Evolutionary conservation across 1,140 invertebrate species (phyloP).

Genomic region (Sitophilus oryzae): DNA sequence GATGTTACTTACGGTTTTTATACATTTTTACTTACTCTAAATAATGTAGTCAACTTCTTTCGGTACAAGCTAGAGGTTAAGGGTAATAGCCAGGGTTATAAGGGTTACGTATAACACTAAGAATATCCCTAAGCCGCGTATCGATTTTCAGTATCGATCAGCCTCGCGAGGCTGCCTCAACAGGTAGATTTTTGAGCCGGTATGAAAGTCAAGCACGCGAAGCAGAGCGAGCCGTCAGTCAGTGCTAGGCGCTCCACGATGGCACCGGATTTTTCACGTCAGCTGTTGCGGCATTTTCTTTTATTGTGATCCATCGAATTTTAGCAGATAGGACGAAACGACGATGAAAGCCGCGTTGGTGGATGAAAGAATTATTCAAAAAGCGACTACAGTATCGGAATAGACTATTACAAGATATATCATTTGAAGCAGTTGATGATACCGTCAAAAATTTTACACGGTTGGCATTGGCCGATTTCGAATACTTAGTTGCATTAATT

Average conservation of each 20-base stretch:
- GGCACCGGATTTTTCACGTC: constrained; percentile 14
- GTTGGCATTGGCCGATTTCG: constrained; percentile 12
- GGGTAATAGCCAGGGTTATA: no score
- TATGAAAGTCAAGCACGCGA: constrained; percentile 8
- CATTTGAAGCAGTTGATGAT: no score
- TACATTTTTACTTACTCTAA: no score
- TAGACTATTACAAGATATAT: constrained; percentile 7
- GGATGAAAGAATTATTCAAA: constrained; percentile 8
- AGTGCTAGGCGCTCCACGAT: constrained; percentile 3
- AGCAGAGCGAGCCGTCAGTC: constrained; percentile 11
- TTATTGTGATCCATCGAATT: constrained; percentile 17
- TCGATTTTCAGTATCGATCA: no score
- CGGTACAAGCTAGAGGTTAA: no score
- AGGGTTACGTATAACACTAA: no score
- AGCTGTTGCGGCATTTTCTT: constrained; percentile 10
- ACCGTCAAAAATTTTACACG: constrained; percentile 16
- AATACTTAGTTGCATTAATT: constrained; percentile 15
- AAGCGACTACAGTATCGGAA: constrained; percentile 7
- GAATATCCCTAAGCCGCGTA: constrained; percentile 7
- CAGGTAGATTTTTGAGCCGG: no score
- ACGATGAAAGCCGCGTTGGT: constrained; percentile 5
- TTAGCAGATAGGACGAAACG: constrained; percentile 12
- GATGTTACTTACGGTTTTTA: no score
- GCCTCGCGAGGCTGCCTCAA: no score
- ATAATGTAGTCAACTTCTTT: no score